Base-by-base conservation (phyloP, 2,797 vertebrate genomes). In the Cyclopterus lumpus region DNA sequence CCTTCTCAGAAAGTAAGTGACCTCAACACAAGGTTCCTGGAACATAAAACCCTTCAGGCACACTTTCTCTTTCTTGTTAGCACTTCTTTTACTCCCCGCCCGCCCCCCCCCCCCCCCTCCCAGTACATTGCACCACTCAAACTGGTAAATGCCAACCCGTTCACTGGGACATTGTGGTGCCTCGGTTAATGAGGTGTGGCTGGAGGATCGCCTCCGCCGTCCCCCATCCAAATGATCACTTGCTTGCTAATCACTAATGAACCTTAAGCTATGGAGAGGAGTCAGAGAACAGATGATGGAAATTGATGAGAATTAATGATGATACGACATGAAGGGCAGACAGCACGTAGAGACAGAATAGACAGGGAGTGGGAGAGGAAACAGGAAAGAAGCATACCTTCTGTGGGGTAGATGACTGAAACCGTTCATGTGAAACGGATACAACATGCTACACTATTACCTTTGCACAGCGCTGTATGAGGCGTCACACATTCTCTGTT, bases 291-390 rank as follows among this genome's bases (percentile, higher is more conserved):
- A 81, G 86, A 88, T 73, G 83, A 92, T 63, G 63, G 60, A 84
- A 87, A 82, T 87, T 89, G 82, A 90, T 84, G 76, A 84, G 77
- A 82, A 87, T 87, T 86, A 85, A 87, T 85, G 77, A 77, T 69
- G 77, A 75, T 77, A 64, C 2, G 2, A 73, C 75, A 54, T 80
- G 79, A 88, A 84, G 86, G 85, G 83, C 60, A 67, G 55, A 57
- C 11, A 38, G 53, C 69, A 40, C 49, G 28, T 28, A 73, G 36
- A 79, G 58, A 78, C 16, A 55, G 32, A n/a, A 18, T 1, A 73
- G 68, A 76, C 12, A 38, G 30, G 18, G 36, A 55, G 68, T 18
- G 16, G 2, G 42, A 71, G 63, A 55, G 28, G 42, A 38, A 38
- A 34, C 12, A 55, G 44, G 44, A 40, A 9, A 34, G 24, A 63